Base-by-base conservation (phyloP, 2,113 vertebrate species). In the Chloebia gouldiae region DNA sequence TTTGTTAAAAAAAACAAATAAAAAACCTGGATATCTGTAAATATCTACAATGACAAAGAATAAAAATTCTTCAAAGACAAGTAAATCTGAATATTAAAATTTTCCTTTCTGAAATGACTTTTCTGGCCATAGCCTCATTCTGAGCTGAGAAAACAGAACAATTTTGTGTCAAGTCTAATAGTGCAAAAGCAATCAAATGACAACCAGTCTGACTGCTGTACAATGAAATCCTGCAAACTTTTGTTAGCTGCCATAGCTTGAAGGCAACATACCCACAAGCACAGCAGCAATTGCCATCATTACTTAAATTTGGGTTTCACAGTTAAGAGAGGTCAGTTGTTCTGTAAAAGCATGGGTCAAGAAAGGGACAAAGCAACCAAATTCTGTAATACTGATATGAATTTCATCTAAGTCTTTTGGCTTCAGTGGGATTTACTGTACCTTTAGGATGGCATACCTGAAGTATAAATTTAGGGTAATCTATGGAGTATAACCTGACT, bases 261-360 rank as follows among this genome's bases (percentile, higher is more conserved):
- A 88, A 96, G 95, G 91, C 82, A 92, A 63, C n/a, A 65, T 71
- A 85, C 40, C 18, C 69, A 90, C 42, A 94, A 91, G 65, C 57
- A 81, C 44, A 92, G 66, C 33, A 94, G 60, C 56, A 93, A 82
- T 79, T 95, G 82, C 63, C 66, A 88, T 93, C 30, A 40, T 83
- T 96, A 78, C 56, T 95, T 91, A 94, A 77, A 94, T 95, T 75
- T 68, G 44, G 31, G 33, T 71, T 86, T 79, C 85, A 73, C n/a
- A 56, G 56, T 84, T 59, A 90, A 87, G 31, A 90, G 20, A 85
- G 37, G 64, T 88, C 84, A 88, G 61, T 63, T 86, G 57, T 73
- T 95, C 69, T 68, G 37, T 35, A 73, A 89, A 86, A 84, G 35
- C 18, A 19, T 18, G 23, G 42, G 71, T 94, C 42, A 94, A 56